These are phyloP conservation scores for Calliopum simillimum DNA, from an alignment of 2,888 invertebrate species.

Conservation along the genomic window DNA sequence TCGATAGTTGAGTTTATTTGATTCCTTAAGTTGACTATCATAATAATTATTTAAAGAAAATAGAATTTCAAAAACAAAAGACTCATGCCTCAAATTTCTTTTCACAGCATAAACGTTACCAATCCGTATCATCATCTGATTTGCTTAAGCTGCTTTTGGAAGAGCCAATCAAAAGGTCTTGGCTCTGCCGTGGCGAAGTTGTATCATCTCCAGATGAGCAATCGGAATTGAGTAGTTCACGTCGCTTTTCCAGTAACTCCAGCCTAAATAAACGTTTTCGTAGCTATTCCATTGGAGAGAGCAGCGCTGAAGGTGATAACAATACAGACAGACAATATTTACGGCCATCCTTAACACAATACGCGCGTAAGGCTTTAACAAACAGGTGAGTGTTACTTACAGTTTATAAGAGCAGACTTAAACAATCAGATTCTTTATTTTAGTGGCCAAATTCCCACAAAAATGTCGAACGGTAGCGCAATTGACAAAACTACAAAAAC, in stretches of 20 bases:
- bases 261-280: constrained; percentile 46
- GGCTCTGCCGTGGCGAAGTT: constrained; percentile 62
- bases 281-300: constrained; percentile 42
- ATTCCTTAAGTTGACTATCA: too few relatives aligned
- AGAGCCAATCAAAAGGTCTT: constrained; percentile 69
- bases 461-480: constrained; percentile 30
- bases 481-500: neutral
- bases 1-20: too few relatives aligned
- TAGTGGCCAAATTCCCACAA: constrained; percentile 17
- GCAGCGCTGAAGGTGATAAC: constrained; percentile 54
- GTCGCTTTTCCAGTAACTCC: constrained; percentile 45
- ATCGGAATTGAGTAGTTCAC: constrained; percentile 51
- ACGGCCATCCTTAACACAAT: neutral
- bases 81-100: too few relatives aligned
- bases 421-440: too few relatives aligned
- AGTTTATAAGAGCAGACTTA: neutral
- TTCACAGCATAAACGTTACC: constrained; percentile 47
- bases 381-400: neutral
- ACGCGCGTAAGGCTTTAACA: neutral
- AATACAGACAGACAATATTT: neutral
- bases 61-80: too few relatives aligned
- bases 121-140: constrained; percentile 63
- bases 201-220: constrained; percentile 58
- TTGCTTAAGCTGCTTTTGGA: constrained; percentile 63
- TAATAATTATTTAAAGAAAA: too few relatives aligned